Conservation (phyloP, 2,888 invertebrate species). For the Andrena haemorrhoa region DNA sequence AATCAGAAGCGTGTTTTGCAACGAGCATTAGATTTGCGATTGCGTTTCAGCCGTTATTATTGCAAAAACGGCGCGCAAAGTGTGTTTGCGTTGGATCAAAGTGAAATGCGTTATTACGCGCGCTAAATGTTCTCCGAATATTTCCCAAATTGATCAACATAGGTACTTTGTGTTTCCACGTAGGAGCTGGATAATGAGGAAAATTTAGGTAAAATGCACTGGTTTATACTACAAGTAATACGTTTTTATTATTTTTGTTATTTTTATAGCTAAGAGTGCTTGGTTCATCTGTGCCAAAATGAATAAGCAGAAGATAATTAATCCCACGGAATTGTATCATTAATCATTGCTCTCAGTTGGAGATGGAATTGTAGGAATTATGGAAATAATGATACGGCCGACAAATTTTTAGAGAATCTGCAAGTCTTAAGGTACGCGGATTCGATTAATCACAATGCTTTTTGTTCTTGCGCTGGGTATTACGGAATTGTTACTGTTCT, state of each 20-base stretch:
- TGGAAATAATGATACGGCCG: background rate
- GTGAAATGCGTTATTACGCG: too few relatives aligned
- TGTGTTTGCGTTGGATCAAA: too few relatives aligned
- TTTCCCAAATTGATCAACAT: too few relatives aligned
- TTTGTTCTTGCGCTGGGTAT: background rate
- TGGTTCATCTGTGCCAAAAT: too few relatives aligned
- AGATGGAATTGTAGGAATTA: background rate
- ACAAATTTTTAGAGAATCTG: background rate
- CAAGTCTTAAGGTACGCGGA: background rate
- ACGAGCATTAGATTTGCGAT: background rate
- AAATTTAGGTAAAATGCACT: too few relatives aligned
- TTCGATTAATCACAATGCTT: slow-evolving; percentile 31
- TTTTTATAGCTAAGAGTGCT: too few relatives aligned
- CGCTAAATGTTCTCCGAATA: too few relatives aligned
- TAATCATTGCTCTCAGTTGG: background rate
- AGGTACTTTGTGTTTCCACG: too few relatives aligned
- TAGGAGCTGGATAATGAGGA: too few relatives aligned
- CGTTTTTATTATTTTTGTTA: too few relatives aligned
- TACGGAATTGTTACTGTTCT: slow-evolving; percentile 34
- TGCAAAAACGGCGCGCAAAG: background rate
- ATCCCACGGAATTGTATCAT: background rate
- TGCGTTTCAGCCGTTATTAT: background rate
- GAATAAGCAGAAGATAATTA: background rate
- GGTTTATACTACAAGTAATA: too few relatives aligned
- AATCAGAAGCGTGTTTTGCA: background rate